Evolutionary conservation across 2,888 invertebrate genomes (phyloP).

Genomic region (Oeneis ivallda): DNA sequence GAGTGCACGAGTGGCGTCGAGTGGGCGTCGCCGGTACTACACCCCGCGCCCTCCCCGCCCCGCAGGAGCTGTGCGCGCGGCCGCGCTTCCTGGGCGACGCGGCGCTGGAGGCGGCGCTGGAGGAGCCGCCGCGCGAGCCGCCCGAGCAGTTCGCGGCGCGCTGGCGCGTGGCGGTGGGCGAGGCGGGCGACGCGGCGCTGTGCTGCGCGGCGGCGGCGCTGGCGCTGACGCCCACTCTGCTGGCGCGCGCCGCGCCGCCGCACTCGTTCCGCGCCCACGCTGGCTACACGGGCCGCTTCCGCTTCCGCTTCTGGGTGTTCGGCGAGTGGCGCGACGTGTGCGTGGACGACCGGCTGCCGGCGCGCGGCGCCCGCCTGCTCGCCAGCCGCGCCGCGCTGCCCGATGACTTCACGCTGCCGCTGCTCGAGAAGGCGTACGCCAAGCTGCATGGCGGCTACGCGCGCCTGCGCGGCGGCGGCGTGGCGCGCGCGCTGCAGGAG

Average conservation of each 20-base stretch:
- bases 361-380: constrained; percentile 84
- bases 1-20: no score
- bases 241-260: constrained; percentile 85
- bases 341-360: constrained; percentile 89
- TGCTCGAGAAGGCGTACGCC: constrained; percentile 91
- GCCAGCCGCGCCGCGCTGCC: constrained; percentile 77
- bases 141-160: constrained; percentile 36
- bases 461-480: constrained; percentile 77
- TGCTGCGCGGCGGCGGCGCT: constrained; percentile 85
- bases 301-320: constrained; percentile 90
- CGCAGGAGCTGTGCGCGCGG: constrained; percentile 84
- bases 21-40: no score
- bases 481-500: constrained; percentile 87
- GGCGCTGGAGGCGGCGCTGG: constrained; percentile 36
- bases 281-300: constrained; percentile 47
- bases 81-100: constrained; percentile 77
- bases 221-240: constrained; percentile 84
- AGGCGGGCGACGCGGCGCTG: constrained; percentile 62
- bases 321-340: constrained; percentile 88
- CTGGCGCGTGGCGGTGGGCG: constrained; percentile 42
- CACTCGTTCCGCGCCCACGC: constrained; percentile 75
- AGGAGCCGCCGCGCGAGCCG: constrained; percentile 23
- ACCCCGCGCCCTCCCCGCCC: constrained; percentile 21
- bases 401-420: constrained; percentile 88
- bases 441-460: constrained; percentile 82